Percentiles rank a stretch among this genome's conserved stretches.
phyloP scores from a whole-genome alignment of 2,113 vertebrate genomes.

The Solea senegalensis region DNA sequence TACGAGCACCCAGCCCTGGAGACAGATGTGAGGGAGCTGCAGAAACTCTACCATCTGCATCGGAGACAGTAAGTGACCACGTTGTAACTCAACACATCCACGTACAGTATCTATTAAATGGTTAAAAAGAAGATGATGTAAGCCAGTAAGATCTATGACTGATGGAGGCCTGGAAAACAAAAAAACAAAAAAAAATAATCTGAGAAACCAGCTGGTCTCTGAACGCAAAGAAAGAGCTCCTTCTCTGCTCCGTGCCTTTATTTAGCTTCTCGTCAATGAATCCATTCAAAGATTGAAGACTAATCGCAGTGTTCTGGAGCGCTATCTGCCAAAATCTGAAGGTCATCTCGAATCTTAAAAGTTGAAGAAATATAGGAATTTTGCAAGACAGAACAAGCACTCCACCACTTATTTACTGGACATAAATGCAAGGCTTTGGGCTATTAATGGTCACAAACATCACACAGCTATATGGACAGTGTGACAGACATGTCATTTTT shows the following conservation, averaged over 20 bases:
- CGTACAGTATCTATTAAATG: not conserved
- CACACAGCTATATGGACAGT: too few species aligned
- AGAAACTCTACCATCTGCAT: slow-evolving; percentile 91
- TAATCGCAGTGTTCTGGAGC: slow-evolving; percentile 50
- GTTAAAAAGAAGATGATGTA: not conserved
- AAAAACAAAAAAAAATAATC: too few species aligned
- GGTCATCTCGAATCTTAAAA: slow-evolving; percentile 38
- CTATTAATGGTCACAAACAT: slow-evolving; percentile 6
- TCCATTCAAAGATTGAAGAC: slow-evolving; percentile 61
- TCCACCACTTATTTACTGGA: slow-evolving; percentile 16
- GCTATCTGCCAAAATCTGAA: slow-evolving; percentile 44
- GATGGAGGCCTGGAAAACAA: slow-evolving; percentile 9
- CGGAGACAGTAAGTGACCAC: slow-evolving; percentile 89
- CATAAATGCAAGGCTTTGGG: slow-evolving; percentile 1
- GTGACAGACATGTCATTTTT: too few species aligned
- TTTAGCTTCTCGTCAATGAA: slow-evolving; percentile 64
- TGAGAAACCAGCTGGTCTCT: slow-evolving; percentile 19
- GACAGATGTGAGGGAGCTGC: slow-evolving; percentile 91
- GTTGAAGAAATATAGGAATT: slow-evolving; percentile 29
- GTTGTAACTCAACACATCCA: not conserved
- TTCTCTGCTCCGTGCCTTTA: slow-evolving; percentile 42
- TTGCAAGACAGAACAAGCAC: not conserved
- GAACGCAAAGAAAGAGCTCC: slow-evolving; percentile 54
- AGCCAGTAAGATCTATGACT: slow-evolving; percentile 19
- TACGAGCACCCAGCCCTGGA: slow-evolving; percentile 93